phyloP scores from a whole-genome alignment of 2,888 invertebrate genomes.

The Chironomus riparius region DNA sequence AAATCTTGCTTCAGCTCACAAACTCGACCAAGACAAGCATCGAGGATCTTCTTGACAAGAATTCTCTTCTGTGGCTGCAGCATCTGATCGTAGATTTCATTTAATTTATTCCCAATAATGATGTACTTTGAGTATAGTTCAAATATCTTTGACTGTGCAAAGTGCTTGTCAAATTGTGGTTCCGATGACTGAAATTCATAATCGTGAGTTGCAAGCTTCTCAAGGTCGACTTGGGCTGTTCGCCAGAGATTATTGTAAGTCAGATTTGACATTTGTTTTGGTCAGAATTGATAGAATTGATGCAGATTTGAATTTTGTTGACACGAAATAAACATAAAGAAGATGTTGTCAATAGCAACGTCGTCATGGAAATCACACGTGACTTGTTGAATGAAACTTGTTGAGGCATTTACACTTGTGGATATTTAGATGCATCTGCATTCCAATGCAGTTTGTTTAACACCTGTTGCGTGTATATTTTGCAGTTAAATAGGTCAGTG shows the following conservation, averaged over 20 bases:
- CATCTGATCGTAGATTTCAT: slow-evolving; percentile 80
- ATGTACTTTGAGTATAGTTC: slow-evolving; percentile 77
- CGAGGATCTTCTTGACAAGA: slow-evolving; percentile 56
- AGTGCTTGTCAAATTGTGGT: slow-evolving; percentile 47
- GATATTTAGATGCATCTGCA: too few species aligned
- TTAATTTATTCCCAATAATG: slow-evolving; percentile 60
- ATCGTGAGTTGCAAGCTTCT: slow-evolving; percentile 37
- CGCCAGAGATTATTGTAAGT: slow-evolving; percentile 63
- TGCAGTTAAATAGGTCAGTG: too few species aligned
- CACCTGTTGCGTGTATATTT: too few species aligned
- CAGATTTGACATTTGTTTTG: slow-evolving; percentile 57
- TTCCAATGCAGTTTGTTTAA: too few species aligned
- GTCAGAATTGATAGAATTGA: too few species aligned
- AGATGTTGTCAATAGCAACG: too few species aligned
- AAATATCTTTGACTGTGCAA: slow-evolving; percentile 53
- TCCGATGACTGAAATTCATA: slow-evolving; percentile 56
- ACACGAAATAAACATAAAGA: not conserved
- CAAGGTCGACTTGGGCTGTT: slow-evolving; percentile 47
- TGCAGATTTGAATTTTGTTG: not conserved
- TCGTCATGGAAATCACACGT: too few species aligned
- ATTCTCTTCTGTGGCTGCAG: slow-evolving; percentile 86
- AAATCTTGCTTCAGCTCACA: slow-evolving; percentile 82
- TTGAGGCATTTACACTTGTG: too few species aligned
- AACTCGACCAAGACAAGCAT: slow-evolving; percentile 70
- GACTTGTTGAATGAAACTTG: too few species aligned